Base-by-base conservation (phyloP, 2,888 invertebrate genomes). In the Philopedon plagiatum region DNA sequence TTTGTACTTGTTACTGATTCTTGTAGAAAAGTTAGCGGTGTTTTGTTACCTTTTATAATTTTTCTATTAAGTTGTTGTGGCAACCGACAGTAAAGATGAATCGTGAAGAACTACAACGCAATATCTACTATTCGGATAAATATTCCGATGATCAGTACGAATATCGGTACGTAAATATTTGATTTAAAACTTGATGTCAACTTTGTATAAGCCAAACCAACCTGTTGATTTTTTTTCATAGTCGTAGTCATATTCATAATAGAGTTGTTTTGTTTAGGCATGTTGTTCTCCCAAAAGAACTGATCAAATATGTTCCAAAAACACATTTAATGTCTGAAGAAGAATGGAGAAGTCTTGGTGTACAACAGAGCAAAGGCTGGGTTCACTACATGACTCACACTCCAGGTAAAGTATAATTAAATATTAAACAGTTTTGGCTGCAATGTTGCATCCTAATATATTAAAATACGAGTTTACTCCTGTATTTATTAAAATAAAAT, bases 291-390 rank as follows among this genome's bases (percentile, higher is more conserved):
- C 96, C 98, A 0, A 96, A 96, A 85, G 97, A 98, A 78, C 89
- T 98, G 86, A 93, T 93, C 0, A 95, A 95, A 84, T 86, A 93
- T 74, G 94, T 98, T 21, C 98, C 98, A 0, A 96, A 94, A 86
- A 94, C 94, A 62, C 96, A 96, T 85, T 87, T 98, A 73, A 97
- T 98, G 96, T 89, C 94, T 0, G 98, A 98, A 85, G 87, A 90
- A 49, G 98, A 98, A 86, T 98, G 98, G 98, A 90, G 98, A 81
- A 88, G 92, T 65, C 93, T 98, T 75, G 98, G 98, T 0, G 96
- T 98, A 0, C 97, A 97, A 85, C 98, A 98, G 85, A 97, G 97
- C 80, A 94, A 94, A 79, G 98, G 98, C 61, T 98, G 98, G 98
- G 90, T 96, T 11, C 98, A 98, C 86, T 98, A 98, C 81, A 97